Percentiles rank a stretch among this genome's conserved stretches.
phyloP scores from a whole-genome alignment of 2,888 invertebrate species.

The Falcaria lacertinaria region DNA sequence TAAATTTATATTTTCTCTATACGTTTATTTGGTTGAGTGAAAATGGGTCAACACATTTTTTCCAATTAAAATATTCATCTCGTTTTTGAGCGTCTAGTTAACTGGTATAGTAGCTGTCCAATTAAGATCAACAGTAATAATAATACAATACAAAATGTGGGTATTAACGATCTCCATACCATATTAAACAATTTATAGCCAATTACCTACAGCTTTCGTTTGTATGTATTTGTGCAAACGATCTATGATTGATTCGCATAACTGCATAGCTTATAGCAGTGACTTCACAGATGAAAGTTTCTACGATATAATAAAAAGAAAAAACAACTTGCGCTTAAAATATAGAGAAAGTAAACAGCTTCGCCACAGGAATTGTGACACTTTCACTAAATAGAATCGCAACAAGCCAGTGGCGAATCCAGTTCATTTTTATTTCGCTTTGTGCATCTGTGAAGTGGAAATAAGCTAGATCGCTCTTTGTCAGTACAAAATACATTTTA shows the following conservation, averaged over 20 bases:
- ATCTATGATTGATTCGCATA: conserved; percentile 1
- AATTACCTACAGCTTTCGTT: background rate
- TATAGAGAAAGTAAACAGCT: conserved; percentile 51
- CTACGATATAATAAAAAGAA: conserved; percentile 22
- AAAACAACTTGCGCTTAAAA: conserved; percentile 26
- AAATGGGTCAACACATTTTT: too few relatives aligned
- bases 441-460: conserved; percentile 2
- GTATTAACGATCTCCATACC: too few relatives aligned
- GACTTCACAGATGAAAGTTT: conserved; percentile 29
- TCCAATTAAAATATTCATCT: too few relatives aligned
- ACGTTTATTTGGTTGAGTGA: too few relatives aligned
- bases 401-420: conserved; percentile 19
- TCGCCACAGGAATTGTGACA: conserved; percentile 39
- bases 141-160: too few relatives aligned
- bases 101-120: too few relatives aligned
- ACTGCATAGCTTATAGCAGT: background rate
- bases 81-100: too few relatives aligned
- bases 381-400: conserved; percentile 42
- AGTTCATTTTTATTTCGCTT: conserved; percentile 10
- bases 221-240: background rate
- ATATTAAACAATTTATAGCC: too few relatives aligned
- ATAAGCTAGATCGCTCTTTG: conserved; percentile 4
- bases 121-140: too few relatives aligned
- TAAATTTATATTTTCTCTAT: too few relatives aligned
- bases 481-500: background rate